Base-by-base conservation (phyloP, 2,113 vertebrate species). In the Eulemur rufifrons region DNA sequence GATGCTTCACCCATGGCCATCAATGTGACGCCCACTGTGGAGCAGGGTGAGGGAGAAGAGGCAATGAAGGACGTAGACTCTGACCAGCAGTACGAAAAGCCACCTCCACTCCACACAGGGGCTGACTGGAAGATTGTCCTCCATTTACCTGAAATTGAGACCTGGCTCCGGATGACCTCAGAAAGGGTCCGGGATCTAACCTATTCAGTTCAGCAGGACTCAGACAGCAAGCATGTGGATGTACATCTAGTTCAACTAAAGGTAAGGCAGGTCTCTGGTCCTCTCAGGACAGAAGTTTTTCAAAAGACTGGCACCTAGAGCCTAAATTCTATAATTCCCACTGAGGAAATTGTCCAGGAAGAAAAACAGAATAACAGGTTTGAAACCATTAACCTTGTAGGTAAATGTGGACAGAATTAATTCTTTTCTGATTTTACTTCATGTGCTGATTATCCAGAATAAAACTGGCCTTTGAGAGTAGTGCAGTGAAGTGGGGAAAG, bases 71-170 rank as follows among this genome's bases (percentile, higher is more conserved):
- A 98, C 32, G 86, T 97, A 47, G 99, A 99, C 91, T 97, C 98
- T 42, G 97, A 98, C 27, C 98, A 98, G 86, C 99, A 99, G 85
- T 99, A 99, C 54, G 99, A 99, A 93, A 99, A 99, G 68, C 99
- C 99, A 0, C 99, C 99, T 8, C 99, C 99, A 1, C 98, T 99
- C 0, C 99, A 99, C 97, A 99, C 99, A 0, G 99, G 99, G 8
- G 99, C 99, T 0, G 99, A 99, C 96, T 99, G 99, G 99, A 99
- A 99, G 98, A 99, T 99, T 68, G 99, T 99, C 78, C 99, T 99
- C 34, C 99, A 99, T 97, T 98, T 99, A 81, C 99, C 99, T 0
- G 99, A 99, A 97, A 99, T 99, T 50, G 99, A 99, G 98, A 99
- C 99, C 21, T 99, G 99, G 99, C 99, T 99, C 92, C 98, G 99